Evolutionary conservation across 2,797 vertebrate species (phyloP), one percentile per base, ranked within the genome.

Genomic region (Hirundo rustica): DNA sequence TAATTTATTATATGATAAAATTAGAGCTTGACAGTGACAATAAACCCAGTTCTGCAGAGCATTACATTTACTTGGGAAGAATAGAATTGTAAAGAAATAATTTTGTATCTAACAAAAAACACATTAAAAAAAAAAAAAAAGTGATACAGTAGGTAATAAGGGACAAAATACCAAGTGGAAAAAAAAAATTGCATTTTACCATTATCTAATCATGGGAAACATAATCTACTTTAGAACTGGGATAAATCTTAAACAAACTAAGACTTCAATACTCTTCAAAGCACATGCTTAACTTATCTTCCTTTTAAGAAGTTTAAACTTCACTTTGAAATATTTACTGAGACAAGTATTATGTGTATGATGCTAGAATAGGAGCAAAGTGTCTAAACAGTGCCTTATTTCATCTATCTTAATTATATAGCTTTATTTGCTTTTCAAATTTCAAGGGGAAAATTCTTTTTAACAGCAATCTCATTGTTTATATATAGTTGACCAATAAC

Each of bases 161-260:
- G 44, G 22, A 44, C 40, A 82, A 74, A 81, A 75, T 19, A 79
- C 20, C n/a, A 88, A 10, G 0, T 55, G 10, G 42, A 86, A 89
- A 85, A 95, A 95, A 73, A 73, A 66, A 18, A 12, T 44, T 44
- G 8, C 54, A 83, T 65, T 78, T 74, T 34, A 61, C 11, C 38
- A 48, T 93, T 93, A 25, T 57, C 26, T 87, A 45, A 47, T 27
- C 8, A 29, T 4, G 26, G 53, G 17, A 75, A 90, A 47, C 13
- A 16, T 44, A 67, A 96, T 94, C 90, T 90, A 51, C 50, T 91
- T 88, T 66, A 94, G 95, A 96, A 78, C 9, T 75, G 61, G 50
- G 62, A 65, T 65, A 95, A 91, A 60, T 95, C 85, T 93, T 74
- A 40, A 75, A 95, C 90, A 96, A 97, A 95, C 78, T 92, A 95